Base-by-base conservation (phyloP, 2,888 invertebrate species). In the Erebia epiphron region DNA sequence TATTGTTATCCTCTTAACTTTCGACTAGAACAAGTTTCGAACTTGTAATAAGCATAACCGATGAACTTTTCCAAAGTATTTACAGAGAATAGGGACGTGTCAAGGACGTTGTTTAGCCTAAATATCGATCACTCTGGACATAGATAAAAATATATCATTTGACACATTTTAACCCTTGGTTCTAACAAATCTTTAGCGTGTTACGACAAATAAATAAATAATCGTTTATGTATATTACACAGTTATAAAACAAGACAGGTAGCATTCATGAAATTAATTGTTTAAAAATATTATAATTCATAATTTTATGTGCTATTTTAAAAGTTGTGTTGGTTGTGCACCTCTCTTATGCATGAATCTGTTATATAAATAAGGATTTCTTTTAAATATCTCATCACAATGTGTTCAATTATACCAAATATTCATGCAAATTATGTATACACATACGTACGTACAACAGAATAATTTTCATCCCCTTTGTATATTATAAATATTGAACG, bases 371-470 rank as follows among this genome's bases (percentile, higher is more conserved):
- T 61, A 62, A 62, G 21, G 9, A 21, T 61, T 60, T 41, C 56
- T 49, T 57, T 62, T 16, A n/a, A 63, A 63, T 57, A 49, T 77
- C 80, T 85, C 89, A 91, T 90, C 91, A 88, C 89, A 89, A 89
- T 91, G 90, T 90, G 91, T 92, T 91, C 91, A 90, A 81, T 84
- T 81, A 85, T 87, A 90, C 91, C 91, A 92, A 92, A 91, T 89
- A 87, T 84, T 64, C 41, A 67, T 72, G 65, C 69, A 71, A 52
- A 54, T 60, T 65, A 10, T 65, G 2, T 7, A 26, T 26, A 26
- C n/a, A 50, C 14, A 69, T 56, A 58, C 7, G 26, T 69, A 69
- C 7, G 10, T 56, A 57, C 13, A 54, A 35, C 57, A 70, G 16
- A 41, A 57, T 46, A 8, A 57, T 56, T 58, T 66, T 58, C 13